Evolutionary conservation across 1,140 invertebrate genomes (phyloP), one percentile per base, ranked within the genome.

Genomic region (Rhopalosiphum padi): DNA sequence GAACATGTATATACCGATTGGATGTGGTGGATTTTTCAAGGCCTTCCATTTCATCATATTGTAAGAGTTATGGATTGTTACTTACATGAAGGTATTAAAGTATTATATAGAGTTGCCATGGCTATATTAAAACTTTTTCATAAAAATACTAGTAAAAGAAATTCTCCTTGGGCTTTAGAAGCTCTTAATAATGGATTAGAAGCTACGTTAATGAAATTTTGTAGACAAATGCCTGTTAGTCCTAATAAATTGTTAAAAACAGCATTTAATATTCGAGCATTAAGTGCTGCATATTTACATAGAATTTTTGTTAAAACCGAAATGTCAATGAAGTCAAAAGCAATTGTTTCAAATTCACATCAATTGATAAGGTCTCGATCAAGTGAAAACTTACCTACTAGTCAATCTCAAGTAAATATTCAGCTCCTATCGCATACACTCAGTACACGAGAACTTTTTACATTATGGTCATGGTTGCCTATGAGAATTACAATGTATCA

Each of bases 21-120:
- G 99, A 97, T 98, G 95, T 99, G 98, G 97, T 99, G 99, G 99
- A 98, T 99, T 94, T 97, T 99, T 94, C 97, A 98, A 94, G 97
- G 97, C 94, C 96, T 99, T 94, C 99, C 99, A 51, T 98, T 99
- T 96, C 97, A 97, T 94, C 98, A 99, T 96, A 96, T 99, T 95
- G 98, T 97, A 95, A 96, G 98, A 94, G 97, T 99, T 93, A 97
- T 99, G 96, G 99, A 99, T 96, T 99, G 99, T 96, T 99, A 98
- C 96, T 97, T 99, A 94, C 97, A 99, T 95, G 99, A 99, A 96
- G 99, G 99, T 94, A 98, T 98, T 94, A 99, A 99, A 96, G 97
- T 98, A 94, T 97, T 99, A 94, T 99, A 99, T 96, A 97, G 99
- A 95, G 97, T 98, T 94, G 97, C 97, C 94, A 97, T 99, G 96